A percentile compares a stretch with the other conserved stretches of the same genome.
Conservation (phyloP, 2,797 vertebrate species). For the Spea hammondii region DNA sequence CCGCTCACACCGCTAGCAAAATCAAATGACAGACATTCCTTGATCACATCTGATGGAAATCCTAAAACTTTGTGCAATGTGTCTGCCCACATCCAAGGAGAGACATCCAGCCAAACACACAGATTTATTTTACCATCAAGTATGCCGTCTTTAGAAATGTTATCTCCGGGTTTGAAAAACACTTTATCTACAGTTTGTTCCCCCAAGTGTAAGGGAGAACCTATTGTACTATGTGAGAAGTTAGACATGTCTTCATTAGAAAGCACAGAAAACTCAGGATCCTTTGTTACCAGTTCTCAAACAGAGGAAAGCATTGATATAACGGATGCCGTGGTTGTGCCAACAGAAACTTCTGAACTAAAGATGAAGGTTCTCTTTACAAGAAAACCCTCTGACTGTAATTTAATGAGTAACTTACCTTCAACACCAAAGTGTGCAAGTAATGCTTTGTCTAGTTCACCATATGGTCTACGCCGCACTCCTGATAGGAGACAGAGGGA, state of each 20-base stretch:
- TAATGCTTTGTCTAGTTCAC: constrained; percentile 46
- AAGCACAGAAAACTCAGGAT: constrained; percentile 49
- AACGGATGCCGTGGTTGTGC: constrained; percentile 61
- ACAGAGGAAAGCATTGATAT: constrained; percentile 65
- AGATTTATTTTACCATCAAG: not conserved
- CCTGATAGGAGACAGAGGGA: constrained; percentile 78
- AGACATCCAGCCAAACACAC: not conserved
- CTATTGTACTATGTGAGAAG: constrained; percentile 48
- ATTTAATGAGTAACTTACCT: constrained; percentile 6
- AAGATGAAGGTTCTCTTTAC: constrained; percentile 66
- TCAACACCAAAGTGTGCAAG: constrained; percentile 9
- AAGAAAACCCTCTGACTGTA: constrained; percentile 62
- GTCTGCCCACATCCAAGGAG: not conserved
- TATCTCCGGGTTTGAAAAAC: not conserved
- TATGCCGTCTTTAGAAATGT: not conserved
- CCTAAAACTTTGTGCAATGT: not conserved
- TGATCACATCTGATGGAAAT: not conserved
- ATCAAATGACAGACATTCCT: not conserved
- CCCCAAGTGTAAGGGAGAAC: not conserved
- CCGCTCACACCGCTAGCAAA: not conserved
- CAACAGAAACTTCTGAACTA: constrained; percentile 58
- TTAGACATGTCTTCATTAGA: constrained; percentile 58
- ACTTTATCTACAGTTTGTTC: not conserved
- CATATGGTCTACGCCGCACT: constrained; percentile 73
- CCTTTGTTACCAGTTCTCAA: constrained; percentile 56